Evolutionary conservation across 2,888 invertebrate genomes (phyloP), one percentile per base, ranked within the genome.

Genomic region (Pandemis cinnamomeana): DNA sequence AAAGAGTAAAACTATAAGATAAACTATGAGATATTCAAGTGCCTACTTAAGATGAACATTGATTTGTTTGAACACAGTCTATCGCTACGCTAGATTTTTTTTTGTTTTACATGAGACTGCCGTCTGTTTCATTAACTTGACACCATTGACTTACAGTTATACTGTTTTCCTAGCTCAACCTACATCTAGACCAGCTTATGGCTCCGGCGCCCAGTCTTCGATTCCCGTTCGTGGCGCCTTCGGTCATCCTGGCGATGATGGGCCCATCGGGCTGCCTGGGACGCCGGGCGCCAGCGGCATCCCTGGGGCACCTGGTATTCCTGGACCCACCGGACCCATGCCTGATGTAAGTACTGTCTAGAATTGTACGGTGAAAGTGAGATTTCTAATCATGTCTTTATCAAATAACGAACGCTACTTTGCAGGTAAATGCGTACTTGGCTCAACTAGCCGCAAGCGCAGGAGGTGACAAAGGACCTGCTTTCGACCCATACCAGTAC

Each of bases 391-490:
- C 27, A 36, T 36, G 27, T 36, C 27, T 36, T 36, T 36, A 2
- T 36, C 27, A 36, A 36, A 36, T 20, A 7, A 58, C 11, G 27
- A 11, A 11, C 58, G 11, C 13, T 71, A 8, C 27, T 7, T 27
- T 27, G 13, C 76, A 96, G 96, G 94, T 97, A 42, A 95, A 96
- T n/a, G 90, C 95, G 27, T 97, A 97, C 85, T 95, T 97, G 80
- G 96, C 96, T 77, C 97, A 97, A 89, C 88, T 98, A 77, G 96
- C 97, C 0, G 93, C 96, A 48, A 95, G 96, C 7, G 95, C 96
- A 82, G 95, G 95, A 1, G 96, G 96, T 8, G 98, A 98, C 81
- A 98, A 98, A 88, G 98, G 98, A 0, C 97, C 97, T 0, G 93
- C 95, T 0, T 95, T 94, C 61, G 95, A 95, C 60, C 96, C 96